Evolutionary conservation across 1,140 invertebrate species (phyloP).

Genomic region (Aphis gossypii): DNA sequence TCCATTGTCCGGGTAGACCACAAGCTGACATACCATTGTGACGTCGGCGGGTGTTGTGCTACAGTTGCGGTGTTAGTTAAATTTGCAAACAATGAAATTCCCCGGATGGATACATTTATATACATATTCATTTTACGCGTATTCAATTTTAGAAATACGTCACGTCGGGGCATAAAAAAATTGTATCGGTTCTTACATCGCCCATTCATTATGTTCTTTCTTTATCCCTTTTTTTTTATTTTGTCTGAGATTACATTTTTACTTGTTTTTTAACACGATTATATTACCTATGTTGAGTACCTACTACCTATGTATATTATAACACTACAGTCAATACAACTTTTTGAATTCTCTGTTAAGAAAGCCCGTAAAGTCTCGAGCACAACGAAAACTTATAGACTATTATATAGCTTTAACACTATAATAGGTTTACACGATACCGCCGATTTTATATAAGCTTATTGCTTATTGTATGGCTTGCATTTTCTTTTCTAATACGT

Average conservation of each 20-base stretch:
- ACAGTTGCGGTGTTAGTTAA: conserved; percentile 43
- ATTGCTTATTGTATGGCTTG: neutral
- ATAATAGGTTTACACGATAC: neutral
- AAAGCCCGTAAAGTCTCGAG: neutral
- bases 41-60: neutral
- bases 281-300: too few relatives aligned
- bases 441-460: neutral
- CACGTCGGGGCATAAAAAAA: neutral
- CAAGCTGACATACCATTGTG: conserved; percentile 15
- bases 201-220: neutral
- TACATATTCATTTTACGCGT: neutral
- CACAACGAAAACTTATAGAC: neutral
- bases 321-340: neutral
- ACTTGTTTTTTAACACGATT: too few relatives aligned
- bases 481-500: neutral
- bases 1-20: conserved; percentile 39
- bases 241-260: neutral
- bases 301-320: neutral
- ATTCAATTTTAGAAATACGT: conserved; percentile 13
- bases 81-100: conserved; percentile 55
- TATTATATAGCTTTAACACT: neutral
- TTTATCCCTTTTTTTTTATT: neutral
- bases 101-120: conserved; percentile 6
- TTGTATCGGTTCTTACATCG: neutral
- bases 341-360: neutral